phyloP scores from a whole-genome alignment of 2,888 invertebrate genomes.

The Drosophila barbarae region DNA sequence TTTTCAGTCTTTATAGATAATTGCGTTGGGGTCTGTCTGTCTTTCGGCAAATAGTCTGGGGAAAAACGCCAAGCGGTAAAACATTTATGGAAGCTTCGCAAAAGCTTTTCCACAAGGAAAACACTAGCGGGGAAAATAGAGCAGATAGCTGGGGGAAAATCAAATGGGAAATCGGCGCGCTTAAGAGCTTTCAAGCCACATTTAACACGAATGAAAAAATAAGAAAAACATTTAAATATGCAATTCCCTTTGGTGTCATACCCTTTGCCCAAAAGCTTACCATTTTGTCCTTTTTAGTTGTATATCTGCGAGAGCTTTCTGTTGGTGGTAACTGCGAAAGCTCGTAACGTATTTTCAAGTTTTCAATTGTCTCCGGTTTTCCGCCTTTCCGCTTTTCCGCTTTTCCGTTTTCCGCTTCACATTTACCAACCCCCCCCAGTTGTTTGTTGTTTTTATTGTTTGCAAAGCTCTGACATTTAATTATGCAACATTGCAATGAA shows the following conservation, averaged over 20 bases:
- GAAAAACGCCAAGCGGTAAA: conserved; percentile 2
- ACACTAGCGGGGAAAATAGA: not conserved
- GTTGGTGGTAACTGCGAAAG: conserved; percentile 17
- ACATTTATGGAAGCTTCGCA: conserved; percentile 29
- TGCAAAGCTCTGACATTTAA: conserved; percentile 31
- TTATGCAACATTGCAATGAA: conserved; percentile 36
- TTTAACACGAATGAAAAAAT: conserved; percentile 24
- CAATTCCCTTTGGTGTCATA: conserved; percentile 10
- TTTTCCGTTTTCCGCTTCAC: conserved; percentile 4
- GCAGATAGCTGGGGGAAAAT: not conserved
- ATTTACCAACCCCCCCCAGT: not conserved
- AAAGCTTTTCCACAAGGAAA: conserved; percentile 4
- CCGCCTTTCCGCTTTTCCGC: not conserved
- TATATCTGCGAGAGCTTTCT: conserved; percentile 19
- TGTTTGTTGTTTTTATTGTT: conserved; percentile 5
- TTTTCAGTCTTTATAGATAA: conserved; percentile 34
- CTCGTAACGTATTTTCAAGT: conserved; percentile 28
- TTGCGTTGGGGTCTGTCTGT: conserved; percentile 32
- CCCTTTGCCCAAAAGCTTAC: conserved; percentile 17
- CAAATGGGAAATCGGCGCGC: not conserved
- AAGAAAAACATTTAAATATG: conserved; percentile 18
- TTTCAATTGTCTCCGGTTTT: conserved; percentile 27
- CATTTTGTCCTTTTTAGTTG: conserved; percentile 3
- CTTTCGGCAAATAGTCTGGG: conserved; percentile 28
- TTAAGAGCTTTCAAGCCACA: conserved; percentile 35